Evolutionary conservation across 2,888 invertebrate genomes (phyloP).

Genomic region (Muschampia plurimacula): DNA sequence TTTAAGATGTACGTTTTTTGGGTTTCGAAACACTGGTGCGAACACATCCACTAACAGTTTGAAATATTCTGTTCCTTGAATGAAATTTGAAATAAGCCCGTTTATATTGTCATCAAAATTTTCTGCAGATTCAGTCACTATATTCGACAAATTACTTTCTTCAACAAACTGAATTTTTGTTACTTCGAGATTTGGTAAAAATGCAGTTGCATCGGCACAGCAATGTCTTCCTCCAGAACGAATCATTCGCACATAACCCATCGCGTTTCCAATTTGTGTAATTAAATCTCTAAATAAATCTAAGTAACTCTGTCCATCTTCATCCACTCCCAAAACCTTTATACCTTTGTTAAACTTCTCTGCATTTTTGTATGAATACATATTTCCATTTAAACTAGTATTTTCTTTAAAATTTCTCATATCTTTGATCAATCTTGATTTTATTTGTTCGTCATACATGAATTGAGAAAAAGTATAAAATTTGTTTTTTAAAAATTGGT

Average conservation of each 20-base stretch:
- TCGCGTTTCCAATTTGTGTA: constrained; percentile 97
- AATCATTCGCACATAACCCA: constrained; percentile 98
- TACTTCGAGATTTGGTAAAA: constrained; percentile 92
- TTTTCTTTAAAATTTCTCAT: constrained; percentile 93
- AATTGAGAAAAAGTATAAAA: constrained; percentile 98
- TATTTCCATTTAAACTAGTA: constrained; percentile 87
- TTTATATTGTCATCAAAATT: constrained; percentile 92
- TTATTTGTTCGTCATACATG: constrained; percentile 98
- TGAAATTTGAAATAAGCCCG: constrained; percentile 93
- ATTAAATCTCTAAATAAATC: constrained; percentile 97
- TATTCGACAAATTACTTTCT: constrained; percentile 85
- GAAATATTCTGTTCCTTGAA: constrained; percentile 95
- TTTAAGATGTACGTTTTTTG: constrained; percentile 94
- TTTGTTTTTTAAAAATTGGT: constrained; percentile 97
- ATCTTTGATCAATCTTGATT: constrained; percentile 96
- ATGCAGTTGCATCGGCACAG: constrained; percentile 95
- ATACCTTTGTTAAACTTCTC: constrained; percentile 97
- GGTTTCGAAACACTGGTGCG: constrained; percentile 93
- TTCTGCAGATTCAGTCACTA: constrained; percentile 88
- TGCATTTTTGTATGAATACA: constrained; percentile 95
- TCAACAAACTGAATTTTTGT: constrained; percentile 86
- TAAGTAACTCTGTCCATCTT: constrained; percentile 94
- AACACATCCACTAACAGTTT: constrained; percentile 97
- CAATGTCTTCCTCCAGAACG: constrained; percentile 97
- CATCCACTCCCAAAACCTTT: constrained; percentile 92